phyloP scores from a whole-genome alignment of 1,140 invertebrate species.

The Zaprionus inermis region DNA sequence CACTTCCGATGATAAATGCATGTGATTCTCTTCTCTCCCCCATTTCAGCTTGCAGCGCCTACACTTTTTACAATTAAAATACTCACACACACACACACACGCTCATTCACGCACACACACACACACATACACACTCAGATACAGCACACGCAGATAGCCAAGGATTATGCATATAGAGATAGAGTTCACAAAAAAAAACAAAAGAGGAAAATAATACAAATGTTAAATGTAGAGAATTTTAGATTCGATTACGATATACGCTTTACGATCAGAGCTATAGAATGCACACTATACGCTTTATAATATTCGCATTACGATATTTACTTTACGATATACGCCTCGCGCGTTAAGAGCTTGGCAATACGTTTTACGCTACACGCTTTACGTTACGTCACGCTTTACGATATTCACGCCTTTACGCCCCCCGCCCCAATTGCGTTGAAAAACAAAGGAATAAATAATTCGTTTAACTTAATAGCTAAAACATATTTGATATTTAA shows the following conservation, averaged over 20 bases:
- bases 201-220: conserved; percentile 35
- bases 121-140: neutral
- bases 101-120: conserved; percentile 7
- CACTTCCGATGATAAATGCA: conserved; percentile 26
- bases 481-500: conserved; percentile 80
- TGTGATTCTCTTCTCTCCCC: neutral
- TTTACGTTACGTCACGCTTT: neutral
- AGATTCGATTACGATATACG: conserved; percentile 14
- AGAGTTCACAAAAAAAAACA: neutral
- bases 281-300: neutral
- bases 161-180: conserved; percentile 10
- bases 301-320: conserved; percentile 5
- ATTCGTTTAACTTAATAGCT: conserved; percentile 70
- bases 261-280: neutral
- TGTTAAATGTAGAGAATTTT: conserved; percentile 15
- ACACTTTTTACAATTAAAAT: conserved; percentile 25
- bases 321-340: conserved; percentile 1
- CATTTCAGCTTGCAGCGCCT: conserved; percentile 5
- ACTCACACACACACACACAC: conserved; percentile 18
- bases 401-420: conserved; percentile 3
- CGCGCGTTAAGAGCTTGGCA: neutral
- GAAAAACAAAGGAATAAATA: conserved; percentile 66
- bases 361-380: conserved; percentile 11
- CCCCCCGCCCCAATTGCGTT: conserved; percentile 19
- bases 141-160: conserved; percentile 3